Conservation (phyloP, 2,113 vertebrate species). For the Laterallus jamaicensis region DNA sequence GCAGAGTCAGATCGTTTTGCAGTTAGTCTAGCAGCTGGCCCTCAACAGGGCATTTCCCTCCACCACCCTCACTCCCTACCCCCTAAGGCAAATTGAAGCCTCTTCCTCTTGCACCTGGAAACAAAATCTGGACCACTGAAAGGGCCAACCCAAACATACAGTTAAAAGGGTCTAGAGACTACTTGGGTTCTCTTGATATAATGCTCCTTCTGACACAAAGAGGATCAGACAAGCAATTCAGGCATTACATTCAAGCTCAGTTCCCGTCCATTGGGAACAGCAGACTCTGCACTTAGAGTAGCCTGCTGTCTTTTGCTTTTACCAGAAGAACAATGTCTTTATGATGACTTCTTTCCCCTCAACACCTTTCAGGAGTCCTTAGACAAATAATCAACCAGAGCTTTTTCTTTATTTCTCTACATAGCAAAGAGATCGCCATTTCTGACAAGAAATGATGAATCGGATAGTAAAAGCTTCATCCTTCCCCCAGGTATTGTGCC, state of each 20-base stretch:
- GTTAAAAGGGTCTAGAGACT: neutral
- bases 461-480: neutral
- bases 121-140: neutral
- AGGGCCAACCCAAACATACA: neutral
- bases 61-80: too few relatives aligned
- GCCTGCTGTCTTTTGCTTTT: neutral
- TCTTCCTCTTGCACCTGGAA: neutral
- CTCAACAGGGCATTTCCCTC: neutral
- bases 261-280: neutral
- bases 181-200: neutral
- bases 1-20: neutral
- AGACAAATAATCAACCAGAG: neutral
- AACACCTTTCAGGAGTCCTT: neutral
- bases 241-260: neutral
- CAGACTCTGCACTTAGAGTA: rapidly evolving
- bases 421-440: neutral
- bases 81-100: neutral
- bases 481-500: neutral
- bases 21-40: neutral
- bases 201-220: rapidly evolving
- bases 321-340: neutral
- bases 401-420: neutral
- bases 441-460: neutral
- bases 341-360: neutral
- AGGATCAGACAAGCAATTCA: neutral